Percentiles rank a stretch among this genome's conserved stretches.
These are phyloP conservation scores for Pan troglodytes DNA, from an alignment of 2,113 vertebrate species.

Conservation along the genomic window NHGRI_mPanTro3-v2.1_pri NC_072401.2:171921501-171922000, in stretches of 20 bases:
- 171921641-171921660: neutral
- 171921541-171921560: neutral
- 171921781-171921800: neutral
- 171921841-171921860: neutral
- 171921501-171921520: neutral
- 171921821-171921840: neutral
- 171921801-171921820: neutral
- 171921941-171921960: no score
- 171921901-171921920: neutral
- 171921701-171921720: neutral
- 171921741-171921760: neutral
- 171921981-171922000: neutral
- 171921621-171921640: conserved; percentile 48
- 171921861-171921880: neutral
- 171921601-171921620: neutral
- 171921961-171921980: neutral
- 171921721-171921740: neutral
- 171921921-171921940: neutral
- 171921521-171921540: neutral
- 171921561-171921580: neutral
- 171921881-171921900: neutral
- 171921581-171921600: neutral
- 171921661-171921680: conserved; percentile 44
- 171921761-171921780: neutral
- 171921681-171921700: neutral